Conservation (phyloP, 2,888 invertebrate genomes). For the Rhagophthalmus giganteus region DNA sequence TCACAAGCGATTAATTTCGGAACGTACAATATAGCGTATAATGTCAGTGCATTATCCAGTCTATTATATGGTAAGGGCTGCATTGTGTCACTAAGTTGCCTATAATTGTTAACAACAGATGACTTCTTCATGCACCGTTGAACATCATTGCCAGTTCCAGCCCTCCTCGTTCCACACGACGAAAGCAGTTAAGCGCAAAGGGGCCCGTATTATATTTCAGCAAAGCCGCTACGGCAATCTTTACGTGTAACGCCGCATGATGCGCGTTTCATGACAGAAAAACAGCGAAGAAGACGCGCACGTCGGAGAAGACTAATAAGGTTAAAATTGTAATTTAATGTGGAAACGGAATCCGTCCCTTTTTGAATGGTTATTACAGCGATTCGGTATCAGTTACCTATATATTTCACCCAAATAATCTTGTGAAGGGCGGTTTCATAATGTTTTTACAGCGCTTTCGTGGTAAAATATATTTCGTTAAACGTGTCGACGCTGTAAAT, state of each 20-base stretch:
- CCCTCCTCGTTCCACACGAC: constrained; percentile 22
- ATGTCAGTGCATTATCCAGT: constrained; percentile 51
- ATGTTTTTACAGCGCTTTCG: constrained; percentile 28
- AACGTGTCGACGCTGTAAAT: constrained; percentile 19
- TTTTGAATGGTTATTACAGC: constrained; percentile 25
- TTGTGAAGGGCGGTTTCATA: constrained; percentile 29
- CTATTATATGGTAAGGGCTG: constrained; percentile 52
- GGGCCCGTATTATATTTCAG: constrained; percentile 14
- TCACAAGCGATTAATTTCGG: constrained; percentile 54
- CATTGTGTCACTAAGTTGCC: constrained; percentile 55
- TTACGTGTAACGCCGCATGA: constrained; percentile 18
- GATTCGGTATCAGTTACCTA: constrained; percentile 28
- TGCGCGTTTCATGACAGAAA: constrained; percentile 21
- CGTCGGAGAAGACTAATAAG: constrained; percentile 1
- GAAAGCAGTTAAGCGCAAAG: constrained; percentile 22
- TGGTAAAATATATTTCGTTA: constrained; percentile 16
- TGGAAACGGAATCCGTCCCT: constrained; percentile 23
- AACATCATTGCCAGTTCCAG: constrained; percentile 25
- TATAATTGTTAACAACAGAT: constrained; percentile 56
- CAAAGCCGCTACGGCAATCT: constrained; percentile 19
- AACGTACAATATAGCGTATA: constrained; percentile 48
- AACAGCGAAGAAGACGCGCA: constrained; percentile 11
- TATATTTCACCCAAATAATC: constrained; percentile 27
- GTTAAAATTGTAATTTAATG: constrained; percentile 19
- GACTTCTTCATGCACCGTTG: constrained; percentile 50